Conservation (phyloP, 2,888 invertebrate genomes). For the Rhynchonema sp. region DNA sequence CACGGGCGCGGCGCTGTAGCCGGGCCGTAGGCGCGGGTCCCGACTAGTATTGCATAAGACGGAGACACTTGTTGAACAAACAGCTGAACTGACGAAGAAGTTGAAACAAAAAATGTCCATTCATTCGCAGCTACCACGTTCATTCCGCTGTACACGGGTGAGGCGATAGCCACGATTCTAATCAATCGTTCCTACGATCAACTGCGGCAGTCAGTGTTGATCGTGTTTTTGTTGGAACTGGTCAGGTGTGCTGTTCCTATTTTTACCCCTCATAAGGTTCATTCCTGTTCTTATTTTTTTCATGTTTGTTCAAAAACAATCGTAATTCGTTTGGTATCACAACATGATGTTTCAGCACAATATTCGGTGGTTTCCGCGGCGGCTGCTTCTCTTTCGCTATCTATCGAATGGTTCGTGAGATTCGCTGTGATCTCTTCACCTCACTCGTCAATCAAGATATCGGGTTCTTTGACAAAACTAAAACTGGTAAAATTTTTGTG, state of each 20-base stretch:
- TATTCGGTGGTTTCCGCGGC: constrained; percentile 27
- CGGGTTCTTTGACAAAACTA: constrained; percentile 28
- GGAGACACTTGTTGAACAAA: not conserved
- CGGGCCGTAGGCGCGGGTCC: no score
- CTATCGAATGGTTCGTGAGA: constrained; percentile 21
- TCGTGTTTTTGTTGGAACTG: not conserved
- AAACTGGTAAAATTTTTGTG: constrained; percentile 35
- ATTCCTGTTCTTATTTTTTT: not conserved
- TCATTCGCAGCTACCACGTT: not conserved
- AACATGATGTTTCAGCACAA: constrained; percentile 19
- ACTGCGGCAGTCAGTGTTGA: not conserved
- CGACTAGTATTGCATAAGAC: no score
- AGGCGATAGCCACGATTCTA: constrained; percentile 12
- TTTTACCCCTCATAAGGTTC: not conserved
- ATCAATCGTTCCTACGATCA: constrained; percentile 9
- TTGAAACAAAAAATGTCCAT: not conserved
- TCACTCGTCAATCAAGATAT: constrained; percentile 28
- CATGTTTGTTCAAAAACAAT: not conserved
- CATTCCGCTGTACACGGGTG: not conserved
- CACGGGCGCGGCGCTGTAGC: no score
- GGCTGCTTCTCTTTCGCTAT: constrained; percentile 27
- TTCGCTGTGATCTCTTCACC: constrained; percentile 25
- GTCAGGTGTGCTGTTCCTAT: not conserved
- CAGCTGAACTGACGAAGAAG: no score
- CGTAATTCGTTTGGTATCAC: not conserved